Percentiles rank a stretch among this genome's conserved stretches.
These are phyloP conservation scores for Sorex maritimensis DNA, from an alignment of 2,797 vertebrate species.

Conservation along the genomic window DNA sequence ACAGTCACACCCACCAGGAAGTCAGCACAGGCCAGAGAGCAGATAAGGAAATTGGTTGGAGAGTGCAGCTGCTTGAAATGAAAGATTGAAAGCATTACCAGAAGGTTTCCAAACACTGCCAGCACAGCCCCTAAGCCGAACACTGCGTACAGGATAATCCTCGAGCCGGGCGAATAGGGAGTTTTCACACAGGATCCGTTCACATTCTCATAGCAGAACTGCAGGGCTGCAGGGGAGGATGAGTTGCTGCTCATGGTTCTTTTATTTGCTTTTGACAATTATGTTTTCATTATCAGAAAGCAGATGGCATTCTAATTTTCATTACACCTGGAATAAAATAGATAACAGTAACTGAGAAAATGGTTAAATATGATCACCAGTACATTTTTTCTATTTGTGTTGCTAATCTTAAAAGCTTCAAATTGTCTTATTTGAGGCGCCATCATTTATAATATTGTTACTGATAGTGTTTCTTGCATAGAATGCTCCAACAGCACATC, in stretches of 20 bases:
- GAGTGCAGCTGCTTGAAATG: conserved; percentile 85
- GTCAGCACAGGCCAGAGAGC: conserved; percentile 83
- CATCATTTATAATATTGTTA: too few species aligned
- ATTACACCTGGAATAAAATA: neutral
- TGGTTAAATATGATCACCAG: neutral
- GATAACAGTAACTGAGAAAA: neutral
- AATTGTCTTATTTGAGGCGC: too few species aligned
- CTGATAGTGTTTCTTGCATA: too few species aligned
- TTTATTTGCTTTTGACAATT: rapidly evolving
- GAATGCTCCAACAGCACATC: too few species aligned
- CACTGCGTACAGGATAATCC: conserved; percentile 46
- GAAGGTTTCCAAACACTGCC: conserved; percentile 78
- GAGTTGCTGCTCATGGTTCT: conserved; percentile 41
- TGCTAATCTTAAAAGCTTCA: neutral
- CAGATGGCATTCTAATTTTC: neutral
- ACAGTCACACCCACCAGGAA: conserved; percentile 73
- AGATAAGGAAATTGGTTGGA: conserved; percentile 82
- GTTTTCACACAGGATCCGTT: conserved; percentile 75
- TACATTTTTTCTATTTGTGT: neutral
- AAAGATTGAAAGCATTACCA: conserved; percentile 81
- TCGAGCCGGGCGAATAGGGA: neutral
- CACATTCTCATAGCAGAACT: conserved; percentile 69
- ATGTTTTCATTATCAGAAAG: neutral
- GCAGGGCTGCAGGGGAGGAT: rapidly evolving
- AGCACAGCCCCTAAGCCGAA: conserved; percentile 66